Evolutionary conservation across 1,140 invertebrate genomes (phyloP).

Genomic region (Drosophila nannoptera): DNA sequence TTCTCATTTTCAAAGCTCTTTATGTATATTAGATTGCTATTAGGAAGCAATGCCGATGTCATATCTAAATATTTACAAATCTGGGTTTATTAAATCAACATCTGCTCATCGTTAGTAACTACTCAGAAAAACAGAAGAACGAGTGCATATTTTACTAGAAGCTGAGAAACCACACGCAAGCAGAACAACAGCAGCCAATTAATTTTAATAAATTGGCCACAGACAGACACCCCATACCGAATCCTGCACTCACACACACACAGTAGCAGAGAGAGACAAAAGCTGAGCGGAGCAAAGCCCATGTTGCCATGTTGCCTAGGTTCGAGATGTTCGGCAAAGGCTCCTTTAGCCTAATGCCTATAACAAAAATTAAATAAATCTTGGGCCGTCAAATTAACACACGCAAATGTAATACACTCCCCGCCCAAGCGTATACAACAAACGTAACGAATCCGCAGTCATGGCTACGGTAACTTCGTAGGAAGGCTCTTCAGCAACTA

Average conservation of each 20-base stretch:
- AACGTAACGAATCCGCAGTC: constrained; percentile 20
- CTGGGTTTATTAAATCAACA: constrained; percentile 16
- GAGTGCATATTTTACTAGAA: constrained; percentile 26
- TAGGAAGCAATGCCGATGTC: neutral
- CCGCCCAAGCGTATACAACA: constrained; percentile 9
- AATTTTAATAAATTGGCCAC: constrained; percentile 75
- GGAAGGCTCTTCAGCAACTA: neutral
- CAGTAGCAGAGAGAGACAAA: constrained; percentile 12
- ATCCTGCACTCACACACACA: constrained; percentile 3
- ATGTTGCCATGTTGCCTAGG: constrained; percentile 43
- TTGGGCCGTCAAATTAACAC: constrained; percentile 67
- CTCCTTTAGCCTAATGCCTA: constrained; percentile 35
- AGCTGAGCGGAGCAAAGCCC: constrained; percentile 6
- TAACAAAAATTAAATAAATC: constrained; percentile 75
- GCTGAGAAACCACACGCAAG: constrained; percentile 37
- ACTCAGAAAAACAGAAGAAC: constrained; percentile 4
- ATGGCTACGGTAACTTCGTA: constrained; percentile 21
- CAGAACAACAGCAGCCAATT: constrained; percentile 60
- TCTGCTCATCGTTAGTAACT: constrained; percentile 16
- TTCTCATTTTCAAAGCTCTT: neutral
- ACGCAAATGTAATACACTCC: constrained; percentile 43
- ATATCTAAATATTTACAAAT: neutral
- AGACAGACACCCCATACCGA: constrained; percentile 44
- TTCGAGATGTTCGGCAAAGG: constrained; percentile 20
- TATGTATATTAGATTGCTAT: neutral